Evolutionary conservation across 2,113 vertebrate species (phyloP).

Genomic region (Mus musculus): DNA sequence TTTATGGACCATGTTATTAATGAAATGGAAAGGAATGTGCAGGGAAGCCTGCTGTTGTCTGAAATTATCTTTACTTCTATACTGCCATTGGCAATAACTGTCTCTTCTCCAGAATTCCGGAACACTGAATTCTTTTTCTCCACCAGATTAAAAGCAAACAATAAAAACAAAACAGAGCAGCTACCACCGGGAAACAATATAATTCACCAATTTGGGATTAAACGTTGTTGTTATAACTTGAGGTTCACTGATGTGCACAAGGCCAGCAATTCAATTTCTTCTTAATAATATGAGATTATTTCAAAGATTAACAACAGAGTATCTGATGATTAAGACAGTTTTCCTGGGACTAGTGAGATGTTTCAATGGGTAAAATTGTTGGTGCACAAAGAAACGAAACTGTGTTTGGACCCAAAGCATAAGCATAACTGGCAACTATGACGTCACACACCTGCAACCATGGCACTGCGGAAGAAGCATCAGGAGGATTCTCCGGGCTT

Average conservation of each 20-base stretch:
- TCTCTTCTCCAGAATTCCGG: slow-evolving; percentile 79
- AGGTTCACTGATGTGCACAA: not conserved
- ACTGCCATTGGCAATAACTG: slow-evolving; percentile 79
- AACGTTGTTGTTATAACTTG: slow-evolving; percentile 35
- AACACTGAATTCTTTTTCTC: slow-evolving; percentile 79
- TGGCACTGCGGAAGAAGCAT: too few relatives aligned
- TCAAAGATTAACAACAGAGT: slow-evolving; percentile 48
- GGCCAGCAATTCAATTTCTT: slow-evolving; percentile 43
- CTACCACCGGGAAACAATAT: slow-evolving; percentile 40
- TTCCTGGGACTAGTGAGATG: not conserved
- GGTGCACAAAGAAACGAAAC: not conserved
- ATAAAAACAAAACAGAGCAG: slow-evolving; percentile 74
- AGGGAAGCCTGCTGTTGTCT: slow-evolving; percentile 81
- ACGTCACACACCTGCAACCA: not conserved
- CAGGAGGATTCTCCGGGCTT: not conserved
- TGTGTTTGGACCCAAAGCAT: not conserved
- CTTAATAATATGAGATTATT: slow-evolving; percentile 55
- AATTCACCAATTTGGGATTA: slow-evolving; percentile 56
- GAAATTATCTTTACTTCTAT: slow-evolving; percentile 80
- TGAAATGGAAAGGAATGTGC: slow-evolving; percentile 82
- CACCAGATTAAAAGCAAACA: slow-evolving; percentile 79
- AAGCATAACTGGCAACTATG: not conserved
- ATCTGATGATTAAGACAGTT: slow-evolving; percentile 26
- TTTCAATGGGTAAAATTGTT: not conserved
- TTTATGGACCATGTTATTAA: slow-evolving; percentile 83